Base-by-base conservation (phyloP, 2,797 vertebrate species). In the Pseudochromis fuscus region DNA sequence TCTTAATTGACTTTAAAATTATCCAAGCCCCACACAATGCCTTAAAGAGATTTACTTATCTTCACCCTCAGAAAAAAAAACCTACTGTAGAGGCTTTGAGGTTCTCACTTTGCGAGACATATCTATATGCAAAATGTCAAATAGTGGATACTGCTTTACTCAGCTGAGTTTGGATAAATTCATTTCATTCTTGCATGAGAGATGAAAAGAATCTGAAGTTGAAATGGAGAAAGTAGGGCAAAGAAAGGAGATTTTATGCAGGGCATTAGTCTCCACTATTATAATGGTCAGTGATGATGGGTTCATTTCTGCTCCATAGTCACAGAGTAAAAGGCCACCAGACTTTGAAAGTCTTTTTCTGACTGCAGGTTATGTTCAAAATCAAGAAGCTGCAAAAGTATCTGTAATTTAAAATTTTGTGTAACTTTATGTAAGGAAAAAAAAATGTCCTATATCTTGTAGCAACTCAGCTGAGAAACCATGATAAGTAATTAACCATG, bases 231-330 rank as follows among this genome's bases (percentile, higher is more conserved):
- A 85, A 83, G 65, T 77, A 57, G 64, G 64, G 52, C 78, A 82
- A 67, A 81, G 72, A 75, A 72, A 77, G 51, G 25, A 71, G 50
- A 74, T 67, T 71, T 74, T 65, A 74, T 63, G 64, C 27, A 9
- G 4, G 53, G 74, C 58, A 70, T 85, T 83, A 81, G 72, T 50
- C 49, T 64, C 21, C 24, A 42, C 63, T 72, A 73, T 73, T 73
- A 77, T 66, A 65, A 82, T 75, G 77, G 72, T 69, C 84, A 84
- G 48, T 25, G 53, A 52, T 72, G 77, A 83, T 63, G 67, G 79
- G 33, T 75, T 82, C 30, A 80, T 77, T 78, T 80, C 65, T 72
- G 64, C 49, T 69, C 57, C 45, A 58, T 21, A 40, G 65, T 50
- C 21, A 15, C 67, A 4, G 30, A 74, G 21, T 21, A 65, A 71